Evolutionary conservation across 2,888 invertebrate species (phyloP), one percentile per base, ranked within the genome.

Genomic region (Ophraella communa): DNA sequence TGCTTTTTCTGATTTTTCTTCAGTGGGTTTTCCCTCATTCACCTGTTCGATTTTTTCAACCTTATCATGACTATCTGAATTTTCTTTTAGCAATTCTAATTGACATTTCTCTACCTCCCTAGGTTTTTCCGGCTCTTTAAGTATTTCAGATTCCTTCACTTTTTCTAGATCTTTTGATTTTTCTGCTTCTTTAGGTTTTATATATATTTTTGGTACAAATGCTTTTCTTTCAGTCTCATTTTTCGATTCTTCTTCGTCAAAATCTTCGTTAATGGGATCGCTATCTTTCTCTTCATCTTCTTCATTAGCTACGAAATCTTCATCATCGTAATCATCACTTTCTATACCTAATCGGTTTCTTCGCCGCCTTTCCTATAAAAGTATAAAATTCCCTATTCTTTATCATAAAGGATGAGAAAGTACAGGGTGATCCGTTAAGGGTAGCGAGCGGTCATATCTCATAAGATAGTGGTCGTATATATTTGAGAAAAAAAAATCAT

Each of bases 231-330:
- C 71, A 5, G 62, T 57, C 27, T 49, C 44, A 62, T 64, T 47
- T 66, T 67, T 62, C 65, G 47, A 62, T 68, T 68, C 18, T 64
- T 74, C 71, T 63, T 74, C 59, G 14, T 58, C 24, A n/a, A 24
- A 67, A 35, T 73, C 70, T 62, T 76, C 74, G 10, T 69, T 67
- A 11, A 72, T 73, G 2, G 24, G 68, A 30, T 74, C 70, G 18
- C 64, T 66, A 17, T 63, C 62, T 55, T 67, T 66, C 24, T 65
- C 70, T 59, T 71, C 54, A 30, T 62, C 65, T 49, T 82, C 83
- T 45, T 83, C 85, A 78, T 82, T 85, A 65, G 81, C 84, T 59
- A 81, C 83, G 78, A 84, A 85, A 71, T 86, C 85, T 66, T 81
- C 85, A 75, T 83, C 85, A 73, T 82, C 84, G 67, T 85, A 84